These are phyloP conservation scores for Furcula furcula DNA, from an alignment of 2,888 invertebrate genomes.

Conservation along the genomic window DNA sequence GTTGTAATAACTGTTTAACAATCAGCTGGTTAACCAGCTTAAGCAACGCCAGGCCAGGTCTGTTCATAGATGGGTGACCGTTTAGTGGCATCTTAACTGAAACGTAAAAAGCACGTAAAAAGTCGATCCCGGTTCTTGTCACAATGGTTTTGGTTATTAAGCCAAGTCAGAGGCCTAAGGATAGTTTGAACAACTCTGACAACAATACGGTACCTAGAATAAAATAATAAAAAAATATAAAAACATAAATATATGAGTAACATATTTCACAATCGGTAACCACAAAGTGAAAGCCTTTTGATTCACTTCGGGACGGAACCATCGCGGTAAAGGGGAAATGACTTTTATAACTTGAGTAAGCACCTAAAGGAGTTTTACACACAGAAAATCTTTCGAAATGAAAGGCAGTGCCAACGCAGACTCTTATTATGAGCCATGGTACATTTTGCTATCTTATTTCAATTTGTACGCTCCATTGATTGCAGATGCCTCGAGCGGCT, in stretches of 20 bases:
- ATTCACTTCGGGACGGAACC: slow-evolving; percentile 41
- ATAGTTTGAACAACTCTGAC: too few species aligned
- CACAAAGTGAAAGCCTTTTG: slow-evolving; percentile 30
- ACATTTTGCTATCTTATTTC: slow-evolving; percentile 76
- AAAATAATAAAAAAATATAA: too few species aligned
- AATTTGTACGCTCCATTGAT: slow-evolving; percentile 80
- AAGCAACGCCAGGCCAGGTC: too few species aligned
- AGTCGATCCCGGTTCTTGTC: too few species aligned
- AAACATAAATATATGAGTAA: background rate
- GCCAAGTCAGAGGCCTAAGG: too few species aligned
- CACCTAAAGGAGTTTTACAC: slow-evolving; percentile 41
- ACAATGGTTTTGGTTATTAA: too few species aligned
- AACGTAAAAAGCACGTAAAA: too few species aligned
- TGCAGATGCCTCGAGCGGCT: slow-evolving; percentile 73
- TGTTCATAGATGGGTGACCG: too few species aligned
- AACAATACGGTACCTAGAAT: too few species aligned
- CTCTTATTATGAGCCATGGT: slow-evolving; percentile 65
- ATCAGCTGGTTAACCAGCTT: too few species aligned
- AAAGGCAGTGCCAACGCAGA: slow-evolving; percentile 39
- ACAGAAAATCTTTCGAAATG: slow-evolving; percentile 41
- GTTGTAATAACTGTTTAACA: too few species aligned
- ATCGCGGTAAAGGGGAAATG: slow-evolving; percentile 27
- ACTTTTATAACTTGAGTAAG: slow-evolving; percentile 28
- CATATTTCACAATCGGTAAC: slow-evolving; percentile 5
- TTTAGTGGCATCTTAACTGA: too few species aligned